Conservation (phyloP, 2,888 invertebrate genomes). For the Lepeophtheirus nordmannii region DNA sequence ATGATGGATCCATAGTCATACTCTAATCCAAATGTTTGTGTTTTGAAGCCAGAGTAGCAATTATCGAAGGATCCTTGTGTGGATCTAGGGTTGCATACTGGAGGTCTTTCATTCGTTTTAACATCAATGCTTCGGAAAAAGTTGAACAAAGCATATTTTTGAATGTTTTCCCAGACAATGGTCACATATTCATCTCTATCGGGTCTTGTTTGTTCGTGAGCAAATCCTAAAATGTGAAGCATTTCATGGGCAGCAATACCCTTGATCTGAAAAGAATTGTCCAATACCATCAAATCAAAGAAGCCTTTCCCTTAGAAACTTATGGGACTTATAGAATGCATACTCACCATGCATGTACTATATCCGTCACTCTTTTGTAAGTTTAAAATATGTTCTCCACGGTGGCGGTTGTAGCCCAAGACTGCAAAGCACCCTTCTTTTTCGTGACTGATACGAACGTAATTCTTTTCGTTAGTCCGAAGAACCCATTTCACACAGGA, state of each 20-base stretch:
- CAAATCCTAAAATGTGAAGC: background rate
- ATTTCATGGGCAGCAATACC: slow-evolving; percentile 3
- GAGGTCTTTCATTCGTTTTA: background rate
- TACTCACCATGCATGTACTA: background rate
- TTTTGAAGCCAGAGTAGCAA: background rate
- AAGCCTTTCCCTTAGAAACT: background rate
- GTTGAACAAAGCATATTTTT: background rate
- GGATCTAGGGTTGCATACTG: background rate
- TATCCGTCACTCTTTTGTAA: background rate
- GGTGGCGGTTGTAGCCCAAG: background rate
- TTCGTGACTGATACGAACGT: background rate
- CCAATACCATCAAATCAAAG: background rate
- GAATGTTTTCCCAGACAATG: background rate
- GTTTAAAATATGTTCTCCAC: background rate
- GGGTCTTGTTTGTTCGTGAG: background rate
- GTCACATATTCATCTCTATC: background rate
- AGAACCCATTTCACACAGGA: background rate
- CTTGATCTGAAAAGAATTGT: background rate
- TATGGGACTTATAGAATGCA: too few relatives aligned
- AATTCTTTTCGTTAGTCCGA: background rate
- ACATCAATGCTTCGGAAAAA: background rate
- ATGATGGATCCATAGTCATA: slow-evolving; percentile 1
- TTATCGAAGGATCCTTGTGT: background rate
- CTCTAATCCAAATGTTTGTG: background rate
- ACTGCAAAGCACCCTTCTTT: background rate